Evolutionary conservation across 2,113 vertebrate species (phyloP).

Genomic region (Brachyhypopomus occidentalis): DNA sequence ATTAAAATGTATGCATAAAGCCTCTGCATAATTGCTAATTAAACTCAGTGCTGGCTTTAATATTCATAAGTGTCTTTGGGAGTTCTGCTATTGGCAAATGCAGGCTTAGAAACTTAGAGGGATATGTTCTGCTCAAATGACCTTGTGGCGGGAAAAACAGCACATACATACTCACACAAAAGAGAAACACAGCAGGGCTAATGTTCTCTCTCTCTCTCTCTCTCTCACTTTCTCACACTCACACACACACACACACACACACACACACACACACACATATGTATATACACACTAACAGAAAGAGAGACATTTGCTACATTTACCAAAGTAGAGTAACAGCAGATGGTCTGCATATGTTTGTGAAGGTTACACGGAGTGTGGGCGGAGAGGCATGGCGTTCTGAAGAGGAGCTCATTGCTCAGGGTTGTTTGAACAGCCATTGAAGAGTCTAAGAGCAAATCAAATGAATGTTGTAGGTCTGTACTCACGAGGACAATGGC

Average conservation of each 20-base stretch:
- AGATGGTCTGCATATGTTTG: constrained; percentile 39
- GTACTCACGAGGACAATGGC: not conserved
- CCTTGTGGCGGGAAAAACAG: constrained; percentile 12
- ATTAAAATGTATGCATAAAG: constrained; percentile 55
- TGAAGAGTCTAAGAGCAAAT: constrained; percentile 21
- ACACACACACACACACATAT: constrained; percentile 28
- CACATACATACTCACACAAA: constrained; percentile 13
- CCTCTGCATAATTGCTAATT: constrained; percentile 48
- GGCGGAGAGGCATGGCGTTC: constrained; percentile 28
- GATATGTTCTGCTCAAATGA: constrained; percentile 15
- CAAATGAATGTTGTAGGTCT: constrained; percentile 21
- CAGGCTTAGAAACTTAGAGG: constrained; percentile 28
- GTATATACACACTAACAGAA: not conserved
- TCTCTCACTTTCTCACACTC: too few species aligned
- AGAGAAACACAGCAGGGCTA: not conserved
- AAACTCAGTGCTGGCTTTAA: constrained; percentile 51
- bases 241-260: too few species aligned
- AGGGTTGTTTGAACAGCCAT: constrained; percentile 6
- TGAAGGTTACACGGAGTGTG: constrained; percentile 37
- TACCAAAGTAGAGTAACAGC: not conserved
- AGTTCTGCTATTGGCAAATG: constrained; percentile 30
- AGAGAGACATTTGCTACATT: not conserved
- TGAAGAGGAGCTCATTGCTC: constrained; percentile 7
- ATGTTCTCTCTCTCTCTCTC: not conserved
- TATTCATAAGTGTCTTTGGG: constrained; percentile 55